Evolutionary conservation across 2,113 vertebrate species (phyloP).

Genomic region (Campylomormyrus numenius): DNA sequence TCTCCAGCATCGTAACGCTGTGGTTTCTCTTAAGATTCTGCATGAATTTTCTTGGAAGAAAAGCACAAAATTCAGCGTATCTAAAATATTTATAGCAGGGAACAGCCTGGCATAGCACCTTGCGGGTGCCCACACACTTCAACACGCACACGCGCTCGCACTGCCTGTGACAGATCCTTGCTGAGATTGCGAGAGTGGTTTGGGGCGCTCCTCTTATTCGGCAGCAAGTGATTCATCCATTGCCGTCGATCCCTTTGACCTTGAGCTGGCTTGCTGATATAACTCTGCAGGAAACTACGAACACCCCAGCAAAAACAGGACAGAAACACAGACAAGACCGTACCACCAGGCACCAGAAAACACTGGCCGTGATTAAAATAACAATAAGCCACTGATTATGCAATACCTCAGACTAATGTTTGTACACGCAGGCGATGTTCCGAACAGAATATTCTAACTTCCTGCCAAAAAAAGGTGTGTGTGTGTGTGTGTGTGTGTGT

Average conservation of each 20-base stretch:
- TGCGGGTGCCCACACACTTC: neutral
- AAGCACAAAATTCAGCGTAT: neutral
- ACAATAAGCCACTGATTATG: neutral
- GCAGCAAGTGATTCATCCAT: conserved; percentile 12
- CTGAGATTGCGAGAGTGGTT: conserved; percentile 2
- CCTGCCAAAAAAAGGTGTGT: neutral
- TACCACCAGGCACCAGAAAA: neutral
- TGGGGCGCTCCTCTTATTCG: neutral
- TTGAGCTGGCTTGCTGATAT: conserved; percentile 3
- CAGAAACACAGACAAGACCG: neutral
- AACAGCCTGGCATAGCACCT: neutral
- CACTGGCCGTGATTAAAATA: neutral
- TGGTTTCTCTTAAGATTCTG: neutral
- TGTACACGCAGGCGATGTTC: neutral
- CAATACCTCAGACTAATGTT: neutral
- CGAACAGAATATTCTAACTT: neutral
- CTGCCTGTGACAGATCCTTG: neutral
- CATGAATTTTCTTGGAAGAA: neutral
- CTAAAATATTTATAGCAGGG: neutral
- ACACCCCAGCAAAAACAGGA: neutral
- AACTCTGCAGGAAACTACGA: neutral
- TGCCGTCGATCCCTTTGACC: neutral
- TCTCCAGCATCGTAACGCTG: neutral
- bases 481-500: neutral
- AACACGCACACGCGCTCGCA: conserved; percentile 7